A percentile compares a stretch with the other conserved stretches of the same genome.
These are phyloP conservation scores for Sylvia atricapilla DNA, from an alignment of 2,113 vertebrate species.

Conservation along the genomic window DNA sequence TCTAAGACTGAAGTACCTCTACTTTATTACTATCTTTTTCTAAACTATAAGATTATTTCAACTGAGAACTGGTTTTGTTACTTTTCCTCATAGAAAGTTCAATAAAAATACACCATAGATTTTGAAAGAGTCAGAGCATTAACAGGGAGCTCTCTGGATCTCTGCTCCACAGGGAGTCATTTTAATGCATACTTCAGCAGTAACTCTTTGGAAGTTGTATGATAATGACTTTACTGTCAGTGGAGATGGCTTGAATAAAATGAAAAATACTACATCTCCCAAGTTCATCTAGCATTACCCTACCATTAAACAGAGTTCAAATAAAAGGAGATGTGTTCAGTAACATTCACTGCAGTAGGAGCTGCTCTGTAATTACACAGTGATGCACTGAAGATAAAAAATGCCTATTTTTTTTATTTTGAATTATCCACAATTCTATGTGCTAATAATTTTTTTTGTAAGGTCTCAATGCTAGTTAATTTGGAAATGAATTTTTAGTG, in stretches of 20 bases:
- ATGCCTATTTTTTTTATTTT: background rate
- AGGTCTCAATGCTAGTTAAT: background rate
- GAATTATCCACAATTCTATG: background rate
- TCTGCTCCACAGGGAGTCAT: constrained; percentile 37
- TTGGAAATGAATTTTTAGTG: background rate
- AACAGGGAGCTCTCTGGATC: constrained; percentile 12
- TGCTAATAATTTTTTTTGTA: background rate
- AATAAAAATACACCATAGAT: background rate
- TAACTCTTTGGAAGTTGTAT: constrained; percentile 25
- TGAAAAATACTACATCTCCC: constrained; percentile 18
- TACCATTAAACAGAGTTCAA: constrained; percentile 5
- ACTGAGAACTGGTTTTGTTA: constrained; percentile 11
- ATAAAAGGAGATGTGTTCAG: background rate
- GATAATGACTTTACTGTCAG: constrained; percentile 46
- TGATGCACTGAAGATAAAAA: background rate
- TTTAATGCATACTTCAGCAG: constrained; percentile 44
- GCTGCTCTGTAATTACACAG: constrained; percentile 14
- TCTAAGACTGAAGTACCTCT: background rate
- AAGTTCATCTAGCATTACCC: constrained; percentile 23
- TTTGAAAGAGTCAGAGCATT: constrained; percentile 11
- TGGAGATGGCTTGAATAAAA: constrained; percentile 9
- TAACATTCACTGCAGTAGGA: background rate
- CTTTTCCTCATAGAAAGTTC: background rate
- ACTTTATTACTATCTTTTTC: background rate
- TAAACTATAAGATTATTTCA: constrained; percentile 15